Base-by-base conservation (phyloP, 2,113 vertebrate species). In the Salvelinus fontinalis region DNA sequence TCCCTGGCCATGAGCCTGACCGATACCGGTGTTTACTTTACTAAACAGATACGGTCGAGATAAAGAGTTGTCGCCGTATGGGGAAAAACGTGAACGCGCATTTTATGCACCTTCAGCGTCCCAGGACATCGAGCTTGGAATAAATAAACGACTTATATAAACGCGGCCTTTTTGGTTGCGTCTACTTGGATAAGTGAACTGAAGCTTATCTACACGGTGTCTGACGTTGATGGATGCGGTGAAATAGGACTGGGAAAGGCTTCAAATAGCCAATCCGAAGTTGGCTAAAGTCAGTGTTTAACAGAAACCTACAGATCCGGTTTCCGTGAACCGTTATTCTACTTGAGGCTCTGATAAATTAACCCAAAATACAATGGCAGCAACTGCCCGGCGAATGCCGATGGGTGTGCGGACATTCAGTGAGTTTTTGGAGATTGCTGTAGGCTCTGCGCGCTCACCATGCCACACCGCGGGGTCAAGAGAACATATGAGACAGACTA, bases 401-500 rank as follows among this genome's bases (percentile, higher is more conserved):
- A 87, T 93, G 84, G 92, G 93, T 70, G 91, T 93, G 82, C 85
- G 93, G 82, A 93, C 93, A 3, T 87, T 94, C 57, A 94, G 93
- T 29, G 94, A 94, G 82, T 90, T 94, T 29, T 84, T 94, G 5
- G 93, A 93, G 79, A 81, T 94, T 2, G 90, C 89, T 0, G 81
- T 88, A 74, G 88, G 91, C 24, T 87, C 86, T 20, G 85, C 88
- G 60, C 91, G 90, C 14, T 75, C 85, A 2, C 74, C 85, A 2
- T 80, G 88, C 73, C 86, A 86, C 3, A 20, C 86, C 13, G 75
- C 71, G 29, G 73, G 80, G 29, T 22, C 67, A 2, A 87, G 82
- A 80, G 89, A 81, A 70, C 80, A 83, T 59, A 70, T 70, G 78
- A 85, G 78, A 57, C 93, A 93, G 71, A 92, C 87, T 87, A 94